Evolutionary conservation across 2,113 vertebrate genomes (phyloP).

Genomic region (Oncorhynchus gorbuscha): DNA sequence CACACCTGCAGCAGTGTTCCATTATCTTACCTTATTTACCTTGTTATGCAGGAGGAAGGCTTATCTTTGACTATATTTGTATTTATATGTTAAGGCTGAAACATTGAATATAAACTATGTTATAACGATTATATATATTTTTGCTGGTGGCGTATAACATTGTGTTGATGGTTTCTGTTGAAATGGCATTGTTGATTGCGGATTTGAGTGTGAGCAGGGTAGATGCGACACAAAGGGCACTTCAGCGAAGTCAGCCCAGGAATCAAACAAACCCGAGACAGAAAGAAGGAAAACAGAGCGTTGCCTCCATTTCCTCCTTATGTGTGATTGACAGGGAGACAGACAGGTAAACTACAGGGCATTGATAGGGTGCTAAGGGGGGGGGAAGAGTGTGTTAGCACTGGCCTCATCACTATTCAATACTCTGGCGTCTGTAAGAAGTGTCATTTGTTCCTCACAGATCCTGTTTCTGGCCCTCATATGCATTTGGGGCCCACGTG

Average conservation of each 20-base stretch:
- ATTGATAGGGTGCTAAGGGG: slow-evolving; percentile 37
- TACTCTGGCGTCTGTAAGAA: slow-evolving; percentile 39
- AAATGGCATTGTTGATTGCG: too few relatives aligned
- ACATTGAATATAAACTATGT: too few relatives aligned
- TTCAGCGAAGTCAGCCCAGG: not conserved
- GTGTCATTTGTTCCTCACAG: slow-evolving; percentile 31
- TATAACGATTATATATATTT: too few relatives aligned
- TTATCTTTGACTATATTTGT: too few relatives aligned
- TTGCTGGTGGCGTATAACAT: too few relatives aligned
- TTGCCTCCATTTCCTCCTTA: slow-evolving; percentile 21
- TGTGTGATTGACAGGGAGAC: slow-evolving; percentile 73
- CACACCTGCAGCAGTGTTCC: not conserved
- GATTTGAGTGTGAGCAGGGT: too few relatives aligned
- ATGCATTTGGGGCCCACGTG: slow-evolving; percentile 73
- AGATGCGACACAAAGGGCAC: too few relatives aligned
- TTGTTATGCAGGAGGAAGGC: too few relatives aligned
- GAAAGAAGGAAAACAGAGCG: slow-evolving; percentile 12
- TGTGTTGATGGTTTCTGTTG: too few relatives aligned
- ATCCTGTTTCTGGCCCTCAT: slow-evolving; percentile 69
- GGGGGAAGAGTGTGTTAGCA: slow-evolving; percentile 27
- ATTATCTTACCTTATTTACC: too few relatives aligned
- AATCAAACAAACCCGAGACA: slow-evolving; percentile 21
- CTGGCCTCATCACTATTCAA: slow-evolving; percentile 72
- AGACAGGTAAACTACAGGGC: slow-evolving; percentile 75
- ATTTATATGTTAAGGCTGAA: too few relatives aligned